Percentiles rank a stretch among this genome's conserved stretches.
Evolutionary conservation across 2,113 vertebrate species (phyloP).

Genomic region (Crotophaga sulcirostris): DNA sequence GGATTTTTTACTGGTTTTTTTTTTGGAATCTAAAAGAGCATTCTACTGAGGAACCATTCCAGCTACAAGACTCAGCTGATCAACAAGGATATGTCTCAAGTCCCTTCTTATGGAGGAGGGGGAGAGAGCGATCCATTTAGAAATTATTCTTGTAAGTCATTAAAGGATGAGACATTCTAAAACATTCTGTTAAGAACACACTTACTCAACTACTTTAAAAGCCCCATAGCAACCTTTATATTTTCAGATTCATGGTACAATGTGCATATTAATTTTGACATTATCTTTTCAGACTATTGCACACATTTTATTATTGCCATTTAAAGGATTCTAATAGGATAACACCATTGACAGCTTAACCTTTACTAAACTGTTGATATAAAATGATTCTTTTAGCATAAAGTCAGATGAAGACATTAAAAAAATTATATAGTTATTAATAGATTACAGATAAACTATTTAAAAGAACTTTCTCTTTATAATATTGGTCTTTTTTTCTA

Average conservation of each 20-base stretch:
- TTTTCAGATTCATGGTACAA: neutral
- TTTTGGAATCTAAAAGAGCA: neutral
- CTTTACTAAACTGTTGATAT: slow-evolving; percentile 26
- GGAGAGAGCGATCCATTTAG: neutral
- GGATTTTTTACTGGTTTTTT: neutral
- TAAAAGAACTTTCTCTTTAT: neutral
- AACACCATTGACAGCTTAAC: neutral
- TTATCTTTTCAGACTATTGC: neutral
- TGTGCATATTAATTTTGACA: neutral
- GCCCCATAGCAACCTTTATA: neutral
- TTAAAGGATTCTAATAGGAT: neutral
- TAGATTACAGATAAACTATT: neutral
- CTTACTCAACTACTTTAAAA: neutral
- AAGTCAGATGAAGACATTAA: neutral
- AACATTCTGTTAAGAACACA: neutral
- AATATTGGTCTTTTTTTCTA: neutral
- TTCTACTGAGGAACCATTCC: neutral
- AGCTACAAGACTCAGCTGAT: neutral
- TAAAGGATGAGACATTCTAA: neutral
- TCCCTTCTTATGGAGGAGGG: neutral
- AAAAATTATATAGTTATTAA: slow-evolving; percentile 3
- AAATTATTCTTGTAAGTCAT: neutral
- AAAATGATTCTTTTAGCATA: neutral
- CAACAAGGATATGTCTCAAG: neutral
- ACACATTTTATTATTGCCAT: neutral